These are phyloP conservation scores for Caiman crocodilus DNA, from an alignment of 2,797 vertebrate genomes.

Conservation along the genomic window DNA sequence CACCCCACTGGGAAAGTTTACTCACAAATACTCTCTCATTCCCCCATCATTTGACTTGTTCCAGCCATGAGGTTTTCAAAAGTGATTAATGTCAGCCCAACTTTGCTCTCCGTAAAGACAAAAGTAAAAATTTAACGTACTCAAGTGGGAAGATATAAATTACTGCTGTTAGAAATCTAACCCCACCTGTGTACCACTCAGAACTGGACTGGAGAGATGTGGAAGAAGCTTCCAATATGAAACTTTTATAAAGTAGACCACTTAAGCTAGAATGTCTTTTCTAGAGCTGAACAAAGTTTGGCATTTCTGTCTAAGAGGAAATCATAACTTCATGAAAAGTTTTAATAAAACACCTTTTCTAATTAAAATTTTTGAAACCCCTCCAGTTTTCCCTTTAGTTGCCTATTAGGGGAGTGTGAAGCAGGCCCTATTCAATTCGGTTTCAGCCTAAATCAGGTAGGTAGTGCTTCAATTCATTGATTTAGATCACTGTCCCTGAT, in stretches of 20 bases:
- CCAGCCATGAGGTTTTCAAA: background rate
- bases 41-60: background rate
- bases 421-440: too few relatives aligned
- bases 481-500: too few relatives aligned
- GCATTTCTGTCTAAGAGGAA: too few relatives aligned
- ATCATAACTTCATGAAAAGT: too few relatives aligned
- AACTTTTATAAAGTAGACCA: too few relatives aligned
- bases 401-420: too few relatives aligned
- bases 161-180: background rate
- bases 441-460: too few relatives aligned
- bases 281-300: background rate
- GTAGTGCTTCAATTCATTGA: too few relatives aligned
- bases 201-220: background rate
- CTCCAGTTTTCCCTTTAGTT: too few relatives aligned
- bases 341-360: too few relatives aligned
- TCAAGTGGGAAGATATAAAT: background rate
- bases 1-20: background rate
- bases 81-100: background rate
- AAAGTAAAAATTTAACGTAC: background rate
- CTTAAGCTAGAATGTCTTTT: background rate
- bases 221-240: background rate
- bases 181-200: too few relatives aligned
- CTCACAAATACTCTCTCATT: background rate
- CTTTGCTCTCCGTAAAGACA: background rate
- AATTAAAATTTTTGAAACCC: too few relatives aligned